phyloP scores from a whole-genome alignment of 2,888 invertebrate species.

The Blera fallax region DNA sequence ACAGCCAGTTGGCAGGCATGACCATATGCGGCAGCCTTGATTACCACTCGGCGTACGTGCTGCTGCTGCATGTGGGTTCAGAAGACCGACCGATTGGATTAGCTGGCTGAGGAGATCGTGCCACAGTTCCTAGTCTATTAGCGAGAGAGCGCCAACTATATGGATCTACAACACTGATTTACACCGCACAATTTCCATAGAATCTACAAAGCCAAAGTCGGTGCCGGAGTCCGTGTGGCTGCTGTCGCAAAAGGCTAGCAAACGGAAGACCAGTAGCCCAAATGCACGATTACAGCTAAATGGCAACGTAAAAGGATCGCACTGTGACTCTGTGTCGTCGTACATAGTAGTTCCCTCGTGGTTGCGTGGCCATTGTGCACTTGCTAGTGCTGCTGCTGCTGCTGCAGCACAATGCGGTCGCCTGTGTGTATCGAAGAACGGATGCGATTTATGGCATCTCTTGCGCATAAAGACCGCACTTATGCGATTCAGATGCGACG shows the following conservation, averaged over 20 bases:
- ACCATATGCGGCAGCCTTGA: conserved; percentile 60
- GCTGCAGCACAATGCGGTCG: neutral
- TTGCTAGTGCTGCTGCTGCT: neutral
- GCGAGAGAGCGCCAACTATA: conserved; percentile 33
- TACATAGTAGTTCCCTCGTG: neutral
- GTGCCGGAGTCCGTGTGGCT: neutral
- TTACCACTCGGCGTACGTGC: conserved; percentile 51
- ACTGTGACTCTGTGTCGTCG: neutral
- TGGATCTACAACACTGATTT: conserved; percentile 27
- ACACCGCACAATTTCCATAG: conserved; percentile 48
- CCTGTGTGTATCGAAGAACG: conserved; percentile 3
- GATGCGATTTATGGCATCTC: conserved; percentile 69
- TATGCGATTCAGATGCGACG: conserved; percentile 66
- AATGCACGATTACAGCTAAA: conserved; percentile 51
- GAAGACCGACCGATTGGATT: conserved; percentile 49
- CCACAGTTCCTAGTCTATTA: conserved; percentile 8
- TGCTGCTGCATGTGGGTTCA: conserved; percentile 54
- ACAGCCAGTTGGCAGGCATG: conserved; percentile 61
- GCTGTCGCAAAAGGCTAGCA: conserved; percentile 28
- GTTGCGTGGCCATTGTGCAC: conserved; percentile 9
- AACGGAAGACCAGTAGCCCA: conserved; percentile 63
- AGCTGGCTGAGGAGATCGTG: conserved; percentile 7
- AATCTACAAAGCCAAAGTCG: neutral
- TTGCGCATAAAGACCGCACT: conserved; percentile 63
- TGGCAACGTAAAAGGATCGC: conserved; percentile 39